Percentiles rank a stretch among this genome's conserved stretches.
Conservation (phyloP, 1,140 invertebrate genomes). For the Drosophila orosa region DNA sequence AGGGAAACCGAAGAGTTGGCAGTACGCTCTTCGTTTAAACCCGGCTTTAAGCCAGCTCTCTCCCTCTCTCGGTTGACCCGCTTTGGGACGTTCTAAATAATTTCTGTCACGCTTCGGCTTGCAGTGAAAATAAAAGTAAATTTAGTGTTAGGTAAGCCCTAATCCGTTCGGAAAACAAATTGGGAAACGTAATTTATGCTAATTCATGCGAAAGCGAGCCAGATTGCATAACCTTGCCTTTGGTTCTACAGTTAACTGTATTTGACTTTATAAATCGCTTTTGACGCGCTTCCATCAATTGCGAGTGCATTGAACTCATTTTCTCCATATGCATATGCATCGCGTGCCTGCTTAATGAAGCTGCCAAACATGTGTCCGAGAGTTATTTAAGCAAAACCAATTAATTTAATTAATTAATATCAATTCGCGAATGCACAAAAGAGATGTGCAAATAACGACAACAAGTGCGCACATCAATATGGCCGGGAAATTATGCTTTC, state of each 20-base stretch:
- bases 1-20: conserved; percentile 12
- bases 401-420: conserved; percentile 76
- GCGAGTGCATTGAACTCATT: conserved; percentile 35
- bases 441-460: conserved; percentile 53
- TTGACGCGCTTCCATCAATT: conserved; percentile 8
- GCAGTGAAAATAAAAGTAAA: conserved; percentile 49
- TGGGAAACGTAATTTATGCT: conserved; percentile 29
- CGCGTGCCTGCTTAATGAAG: conserved; percentile 46
- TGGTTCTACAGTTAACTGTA: conserved; percentile 9
- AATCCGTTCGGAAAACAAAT: conserved; percentile 26
- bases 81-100: conserved; percentile 44
- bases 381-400: conserved; percentile 47
- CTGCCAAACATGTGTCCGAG: conserved; percentile 33
- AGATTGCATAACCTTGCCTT: conserved; percentile 23
- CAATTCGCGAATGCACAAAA: conserved; percentile 55
- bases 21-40: conserved; percentile 1
- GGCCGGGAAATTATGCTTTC: conserved; percentile 29
- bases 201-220: conserved; percentile 24
- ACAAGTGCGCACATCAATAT: conserved; percentile 39
- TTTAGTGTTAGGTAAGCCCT: conserved; percentile 41
- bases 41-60: conserved; percentile 5
- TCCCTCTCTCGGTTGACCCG: conserved; percentile 13
- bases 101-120: conserved; percentile 40
- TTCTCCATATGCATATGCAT: conserved; percentile 28
- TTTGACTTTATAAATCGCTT: conserved; percentile 4